phyloP scores from a whole-genome alignment of 2,797 vertebrate species.

The Mycteria americana region DNA sequence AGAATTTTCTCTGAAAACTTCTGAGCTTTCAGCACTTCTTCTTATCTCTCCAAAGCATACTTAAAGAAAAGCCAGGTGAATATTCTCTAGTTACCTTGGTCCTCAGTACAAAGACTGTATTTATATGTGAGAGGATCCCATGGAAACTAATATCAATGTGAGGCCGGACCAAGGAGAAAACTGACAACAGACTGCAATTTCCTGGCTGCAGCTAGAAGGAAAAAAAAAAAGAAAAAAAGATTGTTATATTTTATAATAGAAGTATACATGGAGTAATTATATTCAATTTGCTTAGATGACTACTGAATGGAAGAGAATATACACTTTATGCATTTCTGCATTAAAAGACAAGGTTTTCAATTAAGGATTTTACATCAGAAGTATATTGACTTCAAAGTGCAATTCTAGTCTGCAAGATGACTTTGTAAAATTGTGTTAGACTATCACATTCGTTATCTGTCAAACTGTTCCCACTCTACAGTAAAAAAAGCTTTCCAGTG shows the following conservation, averaged over 20 bases:
- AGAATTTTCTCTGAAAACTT: background rate
- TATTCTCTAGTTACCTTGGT: constrained; percentile 88
- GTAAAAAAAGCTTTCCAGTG: background rate
- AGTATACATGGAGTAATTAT: background rate
- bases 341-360: background rate
- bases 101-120: constrained; percentile 96
- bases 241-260: background rate
- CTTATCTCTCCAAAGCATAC: background rate
- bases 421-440: background rate
- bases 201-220: constrained; percentile 90
- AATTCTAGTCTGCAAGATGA: background rate
- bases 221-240: background rate
- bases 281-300: background rate
- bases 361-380: background rate
- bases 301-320: background rate
- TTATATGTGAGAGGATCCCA: constrained; percentile 98
- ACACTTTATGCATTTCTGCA: background rate
- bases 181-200: constrained; percentile 90
- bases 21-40: background rate
- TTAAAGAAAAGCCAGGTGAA: background rate
- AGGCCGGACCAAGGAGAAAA: constrained; percentile 96
- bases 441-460: background rate
- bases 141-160: constrained; percentile 99
- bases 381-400: background rate
- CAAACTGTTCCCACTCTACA: background rate